Evolutionary conservation across 2,797 vertebrate species (phyloP), one percentile per base, ranked within the genome.

Genomic region (Poliocrania exsul): DNA sequence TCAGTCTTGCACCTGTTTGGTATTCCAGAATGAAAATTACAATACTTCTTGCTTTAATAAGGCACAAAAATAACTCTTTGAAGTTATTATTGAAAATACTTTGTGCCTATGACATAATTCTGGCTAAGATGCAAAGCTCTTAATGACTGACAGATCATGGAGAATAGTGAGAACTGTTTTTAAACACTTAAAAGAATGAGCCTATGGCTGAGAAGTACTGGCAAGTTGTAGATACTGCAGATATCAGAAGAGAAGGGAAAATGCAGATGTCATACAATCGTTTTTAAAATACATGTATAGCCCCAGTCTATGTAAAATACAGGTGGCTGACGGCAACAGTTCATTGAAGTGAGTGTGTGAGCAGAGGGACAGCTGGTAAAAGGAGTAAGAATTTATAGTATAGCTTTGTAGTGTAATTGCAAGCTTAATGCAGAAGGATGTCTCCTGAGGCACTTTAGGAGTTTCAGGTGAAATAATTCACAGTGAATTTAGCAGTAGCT

Each of bases 401-500:
- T 16, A 78, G 38, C 65, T 92, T 91, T 93, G 81, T 89, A 87
- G 62, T 61, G 46, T 93, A 95, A 91, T 93, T 94, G 64, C 31
- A 85, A 69, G 14, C 49, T 82, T 94, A 81, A 79, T 1, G 7
- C 54, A 70, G 40, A 92, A 64, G 64, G 75, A 81, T 89, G 54
- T 82, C n/a, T 94, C 89, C 89, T 70, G 86, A 79, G 90, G 93
- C 92, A 4, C 50, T 85, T 82, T n/a, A 50, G 83, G 83, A 90
- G 70, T 40, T 81, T 78, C 49, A 62, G 70, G 49, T 77, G 67
- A 82, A 95, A 72, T 90, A 91, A 75, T 60, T 93, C 35, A 38
- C 61, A n/a, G 61, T 50, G 33, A 61, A 51, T 81, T 73, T 87
- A 69, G 25, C 65, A 89, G 65, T 87, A 89, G 50, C 42, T 93